These are phyloP conservation scores for Erinaceus europaeus DNA, from an alignment of 2,113 vertebrate species.

Conservation along the genomic window DNA sequence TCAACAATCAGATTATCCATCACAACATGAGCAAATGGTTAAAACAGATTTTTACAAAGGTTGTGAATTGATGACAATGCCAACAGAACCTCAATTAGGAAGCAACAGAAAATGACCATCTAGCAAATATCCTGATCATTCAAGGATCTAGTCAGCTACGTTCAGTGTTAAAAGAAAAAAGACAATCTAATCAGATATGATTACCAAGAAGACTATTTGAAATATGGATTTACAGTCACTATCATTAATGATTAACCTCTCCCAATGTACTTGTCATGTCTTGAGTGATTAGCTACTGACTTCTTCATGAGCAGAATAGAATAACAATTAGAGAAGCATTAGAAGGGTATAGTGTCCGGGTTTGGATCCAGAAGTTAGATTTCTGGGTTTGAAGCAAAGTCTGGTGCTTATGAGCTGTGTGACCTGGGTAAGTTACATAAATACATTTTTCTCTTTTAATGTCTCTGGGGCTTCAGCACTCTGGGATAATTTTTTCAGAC, in stretches of 20 bases:
- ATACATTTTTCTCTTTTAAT: too few species aligned
- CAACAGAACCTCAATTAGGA: not conserved
- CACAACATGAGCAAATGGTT: not conserved
- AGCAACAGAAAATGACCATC: not conserved
- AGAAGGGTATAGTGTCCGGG: not conserved
- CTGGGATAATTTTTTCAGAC: too few species aligned
- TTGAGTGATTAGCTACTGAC: not conserved
- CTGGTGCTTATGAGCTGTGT: not conserved
- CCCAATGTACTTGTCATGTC: not conserved
- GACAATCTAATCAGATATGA: not conserved
- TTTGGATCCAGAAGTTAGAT: not conserved
- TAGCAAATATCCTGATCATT: not conserved
- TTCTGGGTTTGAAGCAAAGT: not conserved
- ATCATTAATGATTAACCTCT: slow-evolving; percentile 19
- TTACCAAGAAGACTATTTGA: slow-evolving; percentile 22
- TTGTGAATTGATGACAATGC: not conserved
- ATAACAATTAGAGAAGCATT: slow-evolving; percentile 4
- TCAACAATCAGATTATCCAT: not conserved
- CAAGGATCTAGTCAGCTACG: not conserved
- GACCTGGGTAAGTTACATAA: not conserved
- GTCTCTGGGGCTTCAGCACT: too few species aligned
- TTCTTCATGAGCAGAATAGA: not conserved
- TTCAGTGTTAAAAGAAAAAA: not conserved
- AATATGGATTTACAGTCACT: not conserved
- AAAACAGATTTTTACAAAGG: not conserved